Evolutionary conservation across 2,888 invertebrate genomes (phyloP), one percentile per base, ranked within the genome.

Genomic region (Eilema sororculum): DNA sequence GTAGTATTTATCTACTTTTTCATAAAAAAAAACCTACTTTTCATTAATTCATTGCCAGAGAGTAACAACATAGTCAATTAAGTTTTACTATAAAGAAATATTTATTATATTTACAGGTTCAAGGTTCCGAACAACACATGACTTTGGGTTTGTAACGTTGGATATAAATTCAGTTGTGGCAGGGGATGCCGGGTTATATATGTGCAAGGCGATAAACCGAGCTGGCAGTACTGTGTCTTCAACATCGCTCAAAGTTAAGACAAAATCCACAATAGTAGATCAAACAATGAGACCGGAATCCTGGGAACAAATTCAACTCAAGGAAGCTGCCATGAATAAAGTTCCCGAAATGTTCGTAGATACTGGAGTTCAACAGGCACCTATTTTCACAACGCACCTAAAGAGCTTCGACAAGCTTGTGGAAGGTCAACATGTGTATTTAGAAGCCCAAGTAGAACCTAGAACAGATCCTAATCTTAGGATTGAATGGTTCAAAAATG

Each of bases 201-300:
- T 98, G 96, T 99, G 99, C 91, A 98, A 98, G 89, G 99, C 99
- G 0, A 97, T 97, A 77, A 99, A 99, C 90, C 97, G 97, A 83
- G 97, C 98, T 61, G 99, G 99, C 57, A 98, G 99, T 92, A 99
- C 99, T 12, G 98, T 99, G 0, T 99, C 99, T 20, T 98, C 98
- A 0, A 98, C 98, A 67, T 97, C 98, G 4, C 96, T 99, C 88
- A 98, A 98, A 94, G 98, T 99, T 0, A 98, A 98, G 92, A 97
- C 97, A 1, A 97, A 97, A 81, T 97, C 98, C 0, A 97, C 97
- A 33, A 98, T 99, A 84, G 95, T 97, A 67, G 97, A 97, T 57
- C 98, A 98, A 80, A 96, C 98, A 0, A 96, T 98, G 87, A 98
- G 99, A 86, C 98, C 98, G 0, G 98, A 98, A 87, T 97, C 98